Conservation (phyloP, 1,140 invertebrate genomes). For the Drosophila persimilis region DNA sequence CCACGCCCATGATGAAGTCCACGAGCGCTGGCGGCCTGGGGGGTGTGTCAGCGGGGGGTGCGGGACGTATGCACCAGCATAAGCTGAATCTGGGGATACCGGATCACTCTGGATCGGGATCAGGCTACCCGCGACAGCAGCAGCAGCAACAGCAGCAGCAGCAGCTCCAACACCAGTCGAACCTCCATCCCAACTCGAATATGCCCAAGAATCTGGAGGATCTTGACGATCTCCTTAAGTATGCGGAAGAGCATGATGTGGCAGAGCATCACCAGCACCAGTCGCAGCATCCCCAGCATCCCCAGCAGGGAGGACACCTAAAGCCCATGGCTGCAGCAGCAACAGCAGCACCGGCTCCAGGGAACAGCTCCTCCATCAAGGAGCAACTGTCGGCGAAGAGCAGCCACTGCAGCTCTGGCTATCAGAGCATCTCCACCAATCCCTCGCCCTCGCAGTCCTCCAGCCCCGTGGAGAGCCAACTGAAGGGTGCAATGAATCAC, state of each 20-base stretch:
- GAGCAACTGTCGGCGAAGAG: conserved; percentile 86
- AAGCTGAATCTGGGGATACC: conserved; percentile 80
- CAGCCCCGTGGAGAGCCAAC: conserved; percentile 89
- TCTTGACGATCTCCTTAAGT: conserved; percentile 88
- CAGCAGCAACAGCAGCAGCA: conserved; percentile 12
- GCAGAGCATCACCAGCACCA: conserved; percentile 75
- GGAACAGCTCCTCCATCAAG: conserved; percentile 70
- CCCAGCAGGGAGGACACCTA: not conserved
- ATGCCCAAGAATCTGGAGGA: conserved; percentile 87
- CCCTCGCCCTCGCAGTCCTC: conserved; percentile 91
- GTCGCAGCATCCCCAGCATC: conserved; percentile 33
- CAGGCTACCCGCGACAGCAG: conserved; percentile 77
- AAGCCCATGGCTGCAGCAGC: conserved; percentile 45
- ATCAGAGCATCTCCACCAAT: conserved; percentile 93
- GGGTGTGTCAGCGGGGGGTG: conserved; percentile 5
- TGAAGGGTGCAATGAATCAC: conserved; percentile 36
- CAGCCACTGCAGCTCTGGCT: conserved; percentile 92
- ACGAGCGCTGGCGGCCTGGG: conserved; percentile 4
- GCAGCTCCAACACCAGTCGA: conserved; percentile 32
- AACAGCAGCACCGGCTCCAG: conserved; percentile 28
- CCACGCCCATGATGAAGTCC: conserved; percentile 84
- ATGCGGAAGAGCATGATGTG: conserved; percentile 86
- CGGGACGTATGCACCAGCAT: conserved; percentile 40
- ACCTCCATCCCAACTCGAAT: conserved; percentile 81
- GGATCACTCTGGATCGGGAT: conserved; percentile 63